Base-by-base conservation (phyloP, 2,888 invertebrate genomes). In the Schizaphis graminum region DNA sequence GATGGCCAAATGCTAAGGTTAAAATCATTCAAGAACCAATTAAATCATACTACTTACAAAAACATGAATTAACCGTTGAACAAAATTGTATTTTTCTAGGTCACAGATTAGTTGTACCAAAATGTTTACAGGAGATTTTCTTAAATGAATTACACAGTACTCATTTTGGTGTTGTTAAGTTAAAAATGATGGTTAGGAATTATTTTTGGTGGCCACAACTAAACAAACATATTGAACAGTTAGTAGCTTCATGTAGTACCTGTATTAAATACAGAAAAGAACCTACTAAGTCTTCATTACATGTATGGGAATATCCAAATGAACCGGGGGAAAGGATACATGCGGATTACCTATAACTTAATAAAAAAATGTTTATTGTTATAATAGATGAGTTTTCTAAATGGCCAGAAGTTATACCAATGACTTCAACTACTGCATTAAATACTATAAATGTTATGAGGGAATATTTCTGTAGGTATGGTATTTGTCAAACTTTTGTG, bases 161-260 rank as follows among this genome's bases (percentile, higher is more conserved):
- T 24, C 94, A 95, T 86, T 77, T 94, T 67, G 94, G 94, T 28
- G 21, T 93, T n/a, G 90, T 94, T 13, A 94, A 93, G 86, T 94
- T 95, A 88, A 94, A 94, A 87, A 57, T 24, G 44, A 84, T 91
- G 49, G 94, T 94, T 53, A 41, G 94, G 67, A 89, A 47, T 91
- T 67, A 91, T 91, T 91, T 95, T 10, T 95, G 95, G 92, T 95
- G 95, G 95, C 95, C 95, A 49, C 94, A 95, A 57, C 87, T 95
- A 3, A 95, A 95, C 88, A 92, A 92, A 87, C 95, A 95, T 89
- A 95, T 95, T 44, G 95, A 95, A 92, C 16, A 85, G 21, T 88
- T 95, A 21, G 95, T 95, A 28, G 91, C 94, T 89, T 85, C 94
- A n/a, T 95, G 95, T 94, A 67, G 89, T 91, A 77, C 67, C 3